Base-by-base conservation (phyloP, 2,888 invertebrate genomes). In the Stenodema calcarata region DNA sequence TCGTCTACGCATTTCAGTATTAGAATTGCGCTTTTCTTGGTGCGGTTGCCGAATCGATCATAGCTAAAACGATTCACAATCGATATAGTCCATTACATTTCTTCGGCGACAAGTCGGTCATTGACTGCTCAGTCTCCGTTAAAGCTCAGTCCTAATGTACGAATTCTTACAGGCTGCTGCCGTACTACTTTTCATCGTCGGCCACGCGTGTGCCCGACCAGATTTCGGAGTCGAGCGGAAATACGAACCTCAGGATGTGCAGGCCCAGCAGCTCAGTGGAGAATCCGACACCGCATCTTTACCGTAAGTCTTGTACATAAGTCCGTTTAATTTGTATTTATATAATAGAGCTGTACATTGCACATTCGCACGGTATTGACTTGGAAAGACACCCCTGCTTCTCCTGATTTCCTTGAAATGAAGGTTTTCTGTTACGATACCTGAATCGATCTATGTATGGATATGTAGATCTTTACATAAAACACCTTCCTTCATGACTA, bases 251-350 rank as follows among this genome's bases (percentile, higher is more conserved):
- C 27, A 70, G 11, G 84, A 44, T n/a, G 84, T n/a, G 16, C 73
- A 30, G 7, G 44, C 70, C 12, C 84, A 80, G 42, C 54, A 80
- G 9, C 27, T 80, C 28, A 54, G 30, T 27, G n/a, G 14, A 16
- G 73, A 84, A 27, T 84, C 35, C 44, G 84, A 84, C 35, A 73
- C 84, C 9, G 70, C 84, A 14, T 84, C 84, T 14, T 30, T 84
- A 35, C 84, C 84, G 84, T 84, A 75, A 84, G 84, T 84, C 42
- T 6, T 80, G 78, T 78, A 44, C 2, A 73, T 73, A 41, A 11
- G 47, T 23, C 23, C 6, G 23, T 18, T 7, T 62, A 62, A 23
- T 62, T 62, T 78, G 44, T 78, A 44, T 9, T n/a, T 78, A 44
- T 0, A 23, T 44, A 14, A 0, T n/a, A 2, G 14, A 41, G 73